These are phyloP conservation scores for Caenorhabditis auriculariae DNA, from an alignment of 2,888 invertebrate genomes.

Conservation along the genomic window DNA sequence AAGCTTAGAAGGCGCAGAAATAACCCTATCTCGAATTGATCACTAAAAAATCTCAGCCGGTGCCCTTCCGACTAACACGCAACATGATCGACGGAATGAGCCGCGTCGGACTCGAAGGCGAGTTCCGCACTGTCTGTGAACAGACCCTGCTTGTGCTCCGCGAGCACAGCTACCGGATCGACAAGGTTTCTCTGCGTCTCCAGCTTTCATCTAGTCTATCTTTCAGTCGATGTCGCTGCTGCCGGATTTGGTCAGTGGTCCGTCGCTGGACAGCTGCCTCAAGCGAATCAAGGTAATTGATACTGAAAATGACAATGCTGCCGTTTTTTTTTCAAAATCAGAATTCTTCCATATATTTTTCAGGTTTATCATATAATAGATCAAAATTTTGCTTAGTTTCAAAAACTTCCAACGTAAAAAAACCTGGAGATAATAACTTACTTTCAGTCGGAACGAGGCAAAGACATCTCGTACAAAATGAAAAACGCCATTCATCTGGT, in stretches of 20 bases:
- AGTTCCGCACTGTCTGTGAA: constrained; percentile 47
- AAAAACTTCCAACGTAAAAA: too few species aligned
- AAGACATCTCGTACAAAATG: too few species aligned
- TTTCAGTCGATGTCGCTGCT: constrained; percentile 17
- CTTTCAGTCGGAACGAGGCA: too few species aligned
- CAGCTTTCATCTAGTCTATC: constrained; percentile 64
- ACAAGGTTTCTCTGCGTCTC: constrained; percentile 73
- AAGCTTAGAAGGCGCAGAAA: too few species aligned
- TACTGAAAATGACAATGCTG: too few species aligned
- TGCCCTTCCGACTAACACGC: constrained; percentile 86
- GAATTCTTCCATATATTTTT: too few species aligned
- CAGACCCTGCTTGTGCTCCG: constrained; percentile 74
- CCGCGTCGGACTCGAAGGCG: constrained; percentile 85
- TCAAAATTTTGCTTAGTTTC: too few species aligned
- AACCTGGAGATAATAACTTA: too few species aligned
- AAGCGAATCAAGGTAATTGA: not conserved
- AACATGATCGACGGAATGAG: constrained; percentile 94
- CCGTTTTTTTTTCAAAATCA: not conserved
- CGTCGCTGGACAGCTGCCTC: not conserved
- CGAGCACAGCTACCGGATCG: constrained; percentile 73
- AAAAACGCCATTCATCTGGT: too few species aligned
- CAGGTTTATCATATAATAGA: too few species aligned
- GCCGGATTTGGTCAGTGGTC: constrained; percentile 17
- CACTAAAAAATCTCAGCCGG: constrained; percentile 58
- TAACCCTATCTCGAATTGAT: too few species aligned